These are phyloP conservation scores for Drosophila prosaltans DNA, from an alignment of 1,140 invertebrate genomes.

Conservation along the genomic window DNA sequence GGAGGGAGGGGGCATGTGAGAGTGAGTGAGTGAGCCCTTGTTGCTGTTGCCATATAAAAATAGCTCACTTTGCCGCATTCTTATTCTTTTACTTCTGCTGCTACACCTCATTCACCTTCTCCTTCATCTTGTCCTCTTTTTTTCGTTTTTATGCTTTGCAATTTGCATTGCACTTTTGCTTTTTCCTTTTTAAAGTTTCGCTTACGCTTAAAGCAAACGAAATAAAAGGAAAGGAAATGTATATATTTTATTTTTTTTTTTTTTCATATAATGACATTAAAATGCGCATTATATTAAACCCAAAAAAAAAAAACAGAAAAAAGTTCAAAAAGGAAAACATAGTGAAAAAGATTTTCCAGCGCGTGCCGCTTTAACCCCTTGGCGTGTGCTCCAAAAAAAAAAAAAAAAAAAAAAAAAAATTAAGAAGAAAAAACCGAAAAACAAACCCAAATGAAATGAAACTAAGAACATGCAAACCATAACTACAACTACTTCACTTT, in stretches of 20 bases:
- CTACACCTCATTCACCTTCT: slow-evolving; percentile 24
- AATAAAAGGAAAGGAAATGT: background rate
- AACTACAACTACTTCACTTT: slow-evolving; percentile 76
- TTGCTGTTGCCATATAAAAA: slow-evolving; percentile 46
- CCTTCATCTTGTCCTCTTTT: slow-evolving; percentile 30
- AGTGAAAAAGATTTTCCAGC: slow-evolving; percentile 41
- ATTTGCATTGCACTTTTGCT: slow-evolving; percentile 66
- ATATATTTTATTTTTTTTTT: background rate
- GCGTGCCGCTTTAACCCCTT: slow-evolving; percentile 75
- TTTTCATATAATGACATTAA: slow-evolving; percentile 18
- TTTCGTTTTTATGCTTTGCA: slow-evolving; percentile 42
- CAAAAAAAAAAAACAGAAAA: slow-evolving; percentile 6
- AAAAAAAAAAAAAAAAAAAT: slow-evolving; percentile 6
- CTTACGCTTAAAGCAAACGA: slow-evolving; percentile 14
- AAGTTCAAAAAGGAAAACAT: slow-evolving; percentile 20
- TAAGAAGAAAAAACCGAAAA: slow-evolving; percentile 35
- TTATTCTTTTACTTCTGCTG: slow-evolving; percentile 24
- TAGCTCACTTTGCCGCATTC: slow-evolving; percentile 54
- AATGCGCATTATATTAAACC: slow-evolving; percentile 7
- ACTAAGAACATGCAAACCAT: slow-evolving; percentile 61
- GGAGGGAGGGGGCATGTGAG: background rate
- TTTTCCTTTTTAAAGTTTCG: slow-evolving; percentile 33
- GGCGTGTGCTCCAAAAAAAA: slow-evolving; percentile 59
- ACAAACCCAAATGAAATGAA: slow-evolving; percentile 50
- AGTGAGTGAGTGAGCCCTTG: slow-evolving; percentile 20